These are phyloP conservation scores for Enteromius unitaeniatus DNA, from an alignment of 2,797 vertebrate genomes.

Conservation along the genomic window DNA sequence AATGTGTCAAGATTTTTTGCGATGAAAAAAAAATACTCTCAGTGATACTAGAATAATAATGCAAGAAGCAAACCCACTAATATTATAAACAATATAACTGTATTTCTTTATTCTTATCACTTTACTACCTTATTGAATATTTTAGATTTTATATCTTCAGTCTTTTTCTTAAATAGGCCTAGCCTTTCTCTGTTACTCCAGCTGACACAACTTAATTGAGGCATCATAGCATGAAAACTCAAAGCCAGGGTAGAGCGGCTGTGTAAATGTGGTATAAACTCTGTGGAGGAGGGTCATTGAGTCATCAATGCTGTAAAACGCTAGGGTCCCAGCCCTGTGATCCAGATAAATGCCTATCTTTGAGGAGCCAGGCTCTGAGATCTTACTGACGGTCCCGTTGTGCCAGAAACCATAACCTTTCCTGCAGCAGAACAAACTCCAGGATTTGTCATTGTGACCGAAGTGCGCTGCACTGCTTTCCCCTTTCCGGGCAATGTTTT, in stretches of 20 bases:
- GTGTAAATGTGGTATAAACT: conserved; percentile 50
- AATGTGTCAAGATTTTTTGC: too few relatives aligned
- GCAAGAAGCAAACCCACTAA: background rate
- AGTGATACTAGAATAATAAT: background rate
- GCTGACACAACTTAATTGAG: conserved; percentile 44
- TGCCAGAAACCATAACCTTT: conserved; percentile 47
- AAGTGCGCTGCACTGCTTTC: conserved; percentile 51
- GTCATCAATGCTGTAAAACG: conserved; percentile 53
- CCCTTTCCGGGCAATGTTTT: conserved; percentile 59
- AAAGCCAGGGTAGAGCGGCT: conserved; percentile 55
- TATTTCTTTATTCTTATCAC: background rate
- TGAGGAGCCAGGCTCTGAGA: conserved; percentile 13
- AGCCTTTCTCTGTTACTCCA: conserved; percentile 14
- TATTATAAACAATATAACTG: background rate
- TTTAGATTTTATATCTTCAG: background rate
- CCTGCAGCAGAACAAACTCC: conserved; percentile 57
- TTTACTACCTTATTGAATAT: background rate
- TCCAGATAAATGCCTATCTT: conserved; percentile 55
- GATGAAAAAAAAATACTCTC: too few relatives aligned
- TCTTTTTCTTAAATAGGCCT: background rate
- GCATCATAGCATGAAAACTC: conserved; percentile 54
- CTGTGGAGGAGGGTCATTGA: conserved; percentile 55
- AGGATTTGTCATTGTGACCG: conserved; percentile 64
- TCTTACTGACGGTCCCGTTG: conserved; percentile 44
- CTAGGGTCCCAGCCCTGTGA: conserved; percentile 47